These are phyloP conservation scores for Zootoca vivipara DNA, from an alignment of 2,113 vertebrate species.

Conservation along the genomic window DNA sequence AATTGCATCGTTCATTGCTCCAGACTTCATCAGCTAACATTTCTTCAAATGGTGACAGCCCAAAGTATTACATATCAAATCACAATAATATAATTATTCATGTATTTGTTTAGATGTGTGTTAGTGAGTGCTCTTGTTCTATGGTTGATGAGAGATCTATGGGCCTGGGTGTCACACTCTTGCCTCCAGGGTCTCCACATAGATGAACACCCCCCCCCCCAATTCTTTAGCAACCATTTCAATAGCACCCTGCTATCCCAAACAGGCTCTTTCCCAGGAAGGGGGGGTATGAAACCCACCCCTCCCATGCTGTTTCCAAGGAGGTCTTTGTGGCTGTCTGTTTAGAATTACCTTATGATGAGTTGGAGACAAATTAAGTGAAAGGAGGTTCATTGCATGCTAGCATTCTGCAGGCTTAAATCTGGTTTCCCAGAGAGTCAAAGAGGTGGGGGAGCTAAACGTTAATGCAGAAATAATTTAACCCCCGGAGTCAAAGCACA, in stretches of 20 bases:
- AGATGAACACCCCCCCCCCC: too few relatives aligned
- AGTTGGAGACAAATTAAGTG: slow-evolving; percentile 54
- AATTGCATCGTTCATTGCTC: too few relatives aligned
- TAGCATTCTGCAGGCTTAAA: slow-evolving; percentile 29
- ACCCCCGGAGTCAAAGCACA: slow-evolving; percentile 43
- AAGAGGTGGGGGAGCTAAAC: slow-evolving; percentile 13
- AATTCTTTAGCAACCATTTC: fast-evolving
- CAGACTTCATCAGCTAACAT: neutral
- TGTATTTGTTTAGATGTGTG: neutral
- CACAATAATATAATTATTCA: neutral
- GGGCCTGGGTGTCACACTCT: neutral
- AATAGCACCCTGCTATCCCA: neutral
- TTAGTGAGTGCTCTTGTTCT: neutral
- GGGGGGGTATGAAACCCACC: neutral
- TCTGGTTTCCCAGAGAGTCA: slow-evolving; percentile 47
- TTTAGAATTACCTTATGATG: slow-evolving; percentile 45
- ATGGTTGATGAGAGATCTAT: neutral
- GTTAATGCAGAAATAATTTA: slow-evolving; percentile 51
- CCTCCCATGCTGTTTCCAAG: slow-evolving; percentile 13
- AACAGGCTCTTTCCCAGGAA: neutral
- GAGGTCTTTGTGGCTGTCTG: slow-evolving; percentile 60
- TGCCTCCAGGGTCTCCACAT: neutral
- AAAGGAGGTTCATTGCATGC: slow-evolving; percentile 42
- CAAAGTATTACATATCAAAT: neutral
- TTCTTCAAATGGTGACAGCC: neutral